Evolutionary conservation across 2,797 vertebrate genomes (phyloP), one percentile per base, ranked within the genome.

Genomic region (Catamblyrhynchus diadema): DNA sequence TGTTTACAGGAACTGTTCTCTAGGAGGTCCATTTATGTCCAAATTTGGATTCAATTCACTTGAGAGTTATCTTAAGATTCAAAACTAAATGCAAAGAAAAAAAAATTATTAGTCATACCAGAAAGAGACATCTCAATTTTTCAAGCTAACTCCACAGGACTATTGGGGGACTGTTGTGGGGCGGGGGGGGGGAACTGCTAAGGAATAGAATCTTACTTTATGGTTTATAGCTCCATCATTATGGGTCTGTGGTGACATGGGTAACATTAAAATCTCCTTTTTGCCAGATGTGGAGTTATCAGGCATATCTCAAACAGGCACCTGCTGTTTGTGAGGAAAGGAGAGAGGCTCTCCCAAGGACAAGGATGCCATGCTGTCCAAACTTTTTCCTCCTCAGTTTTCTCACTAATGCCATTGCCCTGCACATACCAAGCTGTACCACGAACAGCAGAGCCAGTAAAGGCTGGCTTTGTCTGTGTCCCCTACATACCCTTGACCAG

Each of bases 401-500:
- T 66, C 69, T 86, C 0, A 0, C 32, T 57, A 4, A n/a, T 16
- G 50, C 60, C 56, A 33, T 25, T 77, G 37, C 39, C n/a, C 59
- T 72, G 79, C 65, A 27, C 0, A 1, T 24, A 28, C 35, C 57
- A 66, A 87, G 67, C 67, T 87, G 51, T 60, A 50, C 41, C n/a
- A 47, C 1, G 6, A 88, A 28, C n/a, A 88, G 53, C 89, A 94
- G 75, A 81, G 53, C 27, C 54, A 83, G 75, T 13, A 67, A 83
- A 93, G 53, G 65, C 65, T 48, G 39, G 8, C 47, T 75, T 35
- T 59, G 12, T 28, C 23, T 59, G 47, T 60, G 85, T 95, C 85
- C 81, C 74, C 91, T 93, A 25, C 42, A 14, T 94, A 82, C 85
- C 91, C 94, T 96, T 95, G 90, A 95, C 50, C 54, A 72, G 54